Conservation (phyloP, 2,113 vertebrate genomes). For the Anoura caudifer region DNA sequence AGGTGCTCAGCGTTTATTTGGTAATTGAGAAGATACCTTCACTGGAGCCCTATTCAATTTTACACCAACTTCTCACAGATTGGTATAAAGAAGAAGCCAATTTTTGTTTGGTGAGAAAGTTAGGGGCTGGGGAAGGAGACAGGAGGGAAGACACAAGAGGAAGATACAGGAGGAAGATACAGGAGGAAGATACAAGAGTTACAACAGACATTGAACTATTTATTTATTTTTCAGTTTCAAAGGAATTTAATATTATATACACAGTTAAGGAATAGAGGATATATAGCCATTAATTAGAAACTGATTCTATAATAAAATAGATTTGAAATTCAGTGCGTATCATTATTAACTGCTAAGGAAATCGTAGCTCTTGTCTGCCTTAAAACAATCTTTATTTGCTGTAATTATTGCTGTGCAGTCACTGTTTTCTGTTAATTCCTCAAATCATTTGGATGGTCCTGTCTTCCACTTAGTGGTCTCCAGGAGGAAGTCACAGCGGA, state of each 20-base stretch:
- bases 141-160: too few species aligned
- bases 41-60: neutral
- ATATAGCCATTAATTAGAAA: too few species aligned
- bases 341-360: constrained; percentile 56
- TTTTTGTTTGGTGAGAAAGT: neutral
- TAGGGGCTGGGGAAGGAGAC: too few species aligned
- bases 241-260: too few species aligned
- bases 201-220: too few species aligned
- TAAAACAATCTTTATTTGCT: constrained; percentile 27
- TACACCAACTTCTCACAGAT: neutral
- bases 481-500: neutral
- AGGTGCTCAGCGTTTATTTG: neutral
- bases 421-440: neutral
- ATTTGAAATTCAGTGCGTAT: neutral
- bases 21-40: neutral
- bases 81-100: neutral
- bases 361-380: constrained; percentile 60
- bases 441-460: neutral
- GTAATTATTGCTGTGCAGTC: constrained; percentile 57
- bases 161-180: too few species aligned
- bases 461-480: constrained; percentile 18
- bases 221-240: too few species aligned
- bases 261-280: too few species aligned
- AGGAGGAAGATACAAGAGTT: too few species aligned
- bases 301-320: neutral